Conservation (phyloP, 2,797 vertebrate species). For the Austrolebias charrua region DNA sequence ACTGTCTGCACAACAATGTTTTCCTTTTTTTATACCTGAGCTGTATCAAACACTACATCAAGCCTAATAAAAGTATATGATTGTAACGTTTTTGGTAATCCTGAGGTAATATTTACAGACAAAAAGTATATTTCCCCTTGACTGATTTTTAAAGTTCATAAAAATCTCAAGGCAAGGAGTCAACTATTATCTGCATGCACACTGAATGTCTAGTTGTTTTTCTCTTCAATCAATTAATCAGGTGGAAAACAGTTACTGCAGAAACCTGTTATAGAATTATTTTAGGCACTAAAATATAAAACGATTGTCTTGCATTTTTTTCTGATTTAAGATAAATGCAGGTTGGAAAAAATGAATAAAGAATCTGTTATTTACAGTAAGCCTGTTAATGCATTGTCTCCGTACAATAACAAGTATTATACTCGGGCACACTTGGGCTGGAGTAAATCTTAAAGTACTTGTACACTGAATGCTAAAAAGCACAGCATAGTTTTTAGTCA, state of each 20-base stretch:
- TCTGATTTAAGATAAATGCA: constrained; percentile 1
- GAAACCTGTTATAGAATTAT: too few relatives aligned
- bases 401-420: not conserved
- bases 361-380: not conserved
- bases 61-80: not conserved
- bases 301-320: too few relatives aligned
- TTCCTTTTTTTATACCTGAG: constrained; percentile 23
- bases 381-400: constrained; percentile 10
- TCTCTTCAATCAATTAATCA: not conserved
- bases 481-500: constrained; percentile 60
- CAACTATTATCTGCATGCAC: constrained; percentile 10
- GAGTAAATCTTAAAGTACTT: constrained; percentile 6
- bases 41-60: constrained; percentile 20
- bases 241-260: not conserved
- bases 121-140: constrained; percentile 1
- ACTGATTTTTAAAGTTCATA: constrained; percentile 13
- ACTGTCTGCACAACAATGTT: constrained; percentile 28
- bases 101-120: constrained; percentile 34
- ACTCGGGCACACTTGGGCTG: not conserved
- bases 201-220: not conserved
- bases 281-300: too few relatives aligned
- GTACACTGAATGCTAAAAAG: not conserved
- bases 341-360: not conserved
- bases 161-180: not conserved
- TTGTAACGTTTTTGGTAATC: not conserved